Percentiles rank a stretch among this genome's conserved stretches.
Conservation (phyloP, 2,113 vertebrate species). For the Hystrix brachyura region DNA sequence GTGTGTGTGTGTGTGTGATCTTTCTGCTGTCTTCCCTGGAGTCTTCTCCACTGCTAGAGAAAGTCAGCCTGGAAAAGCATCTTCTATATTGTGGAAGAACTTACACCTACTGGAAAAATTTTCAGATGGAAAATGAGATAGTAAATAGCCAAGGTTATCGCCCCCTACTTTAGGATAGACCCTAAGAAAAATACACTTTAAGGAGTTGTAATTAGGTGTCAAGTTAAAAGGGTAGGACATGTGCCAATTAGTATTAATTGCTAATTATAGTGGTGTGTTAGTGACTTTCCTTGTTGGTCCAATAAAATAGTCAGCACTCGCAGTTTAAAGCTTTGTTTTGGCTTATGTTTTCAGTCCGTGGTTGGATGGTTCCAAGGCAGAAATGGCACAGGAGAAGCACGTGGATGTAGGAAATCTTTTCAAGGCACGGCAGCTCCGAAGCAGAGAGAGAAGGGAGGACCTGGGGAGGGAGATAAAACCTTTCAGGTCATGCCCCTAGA, state of each 20-base stretch:
- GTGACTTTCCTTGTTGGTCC: neutral
- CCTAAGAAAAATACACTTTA: neutral
- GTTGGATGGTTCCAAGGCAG: neutral
- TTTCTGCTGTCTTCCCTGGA: neutral
- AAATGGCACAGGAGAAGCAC: neutral
- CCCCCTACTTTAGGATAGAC: neutral
- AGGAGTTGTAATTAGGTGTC: neutral
- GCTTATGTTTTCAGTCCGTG: neutral
- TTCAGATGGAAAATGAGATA: neutral
- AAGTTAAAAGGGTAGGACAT: neutral
- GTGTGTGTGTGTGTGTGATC: neutral
- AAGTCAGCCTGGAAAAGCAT: neutral
- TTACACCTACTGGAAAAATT: neutral
- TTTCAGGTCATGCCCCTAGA: neutral
- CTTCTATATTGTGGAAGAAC: neutral
- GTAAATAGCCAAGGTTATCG: neutral
- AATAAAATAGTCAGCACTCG: neutral
- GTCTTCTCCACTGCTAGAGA: neutral
- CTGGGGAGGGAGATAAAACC: neutral
- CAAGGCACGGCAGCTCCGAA: neutral
- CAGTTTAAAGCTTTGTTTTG: neutral
- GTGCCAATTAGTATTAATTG: neutral
- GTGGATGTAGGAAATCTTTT: neutral
- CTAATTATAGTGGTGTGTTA: neutral
- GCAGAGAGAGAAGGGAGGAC: neutral